These are phyloP conservation scores for Neuroterus valhalla DNA, from an alignment of 1,140 invertebrate genomes.

Conservation along the genomic window DNA sequence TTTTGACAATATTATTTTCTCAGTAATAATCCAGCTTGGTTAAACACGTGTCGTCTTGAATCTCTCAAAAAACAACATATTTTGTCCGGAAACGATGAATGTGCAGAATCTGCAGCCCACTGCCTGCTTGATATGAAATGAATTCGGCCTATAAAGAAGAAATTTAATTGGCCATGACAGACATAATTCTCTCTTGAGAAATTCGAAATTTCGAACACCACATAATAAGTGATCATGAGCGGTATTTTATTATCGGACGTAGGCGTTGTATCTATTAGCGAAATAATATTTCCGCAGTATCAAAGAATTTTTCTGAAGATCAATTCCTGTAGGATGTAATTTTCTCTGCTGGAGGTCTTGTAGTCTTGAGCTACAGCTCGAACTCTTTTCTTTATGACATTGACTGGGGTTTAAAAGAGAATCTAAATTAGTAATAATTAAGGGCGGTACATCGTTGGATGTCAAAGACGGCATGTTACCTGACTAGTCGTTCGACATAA, in stretches of 20 bases:
- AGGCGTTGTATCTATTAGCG: not conserved
- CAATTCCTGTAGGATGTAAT: not conserved
- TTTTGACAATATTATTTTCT: no score
- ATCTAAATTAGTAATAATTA: constrained; percentile 31
- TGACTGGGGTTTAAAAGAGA: not conserved
- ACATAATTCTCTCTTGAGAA: no score
- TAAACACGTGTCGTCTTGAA: no score
- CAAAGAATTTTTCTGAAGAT: not conserved
- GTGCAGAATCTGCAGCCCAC: no score
- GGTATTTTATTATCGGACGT: not conserved
- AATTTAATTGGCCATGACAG: no score
- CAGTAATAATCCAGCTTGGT: no score
- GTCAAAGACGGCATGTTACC: constrained; percentile 12
- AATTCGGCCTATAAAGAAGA: no score
- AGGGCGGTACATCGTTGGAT: not conserved
- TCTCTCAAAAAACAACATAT: no score
- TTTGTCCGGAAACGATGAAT: no score
- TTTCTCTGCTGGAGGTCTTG: not conserved
- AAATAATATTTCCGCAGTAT: not conserved
- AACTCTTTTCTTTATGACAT: not conserved
- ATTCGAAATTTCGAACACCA: no score
- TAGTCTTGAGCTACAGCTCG: not conserved
- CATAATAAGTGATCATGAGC: not conserved
- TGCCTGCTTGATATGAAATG: no score
- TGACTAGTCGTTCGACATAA: constrained; percentile 29